Conservation (phyloP, 1,140 invertebrate species). For the Scylla paramamosain region DNA sequence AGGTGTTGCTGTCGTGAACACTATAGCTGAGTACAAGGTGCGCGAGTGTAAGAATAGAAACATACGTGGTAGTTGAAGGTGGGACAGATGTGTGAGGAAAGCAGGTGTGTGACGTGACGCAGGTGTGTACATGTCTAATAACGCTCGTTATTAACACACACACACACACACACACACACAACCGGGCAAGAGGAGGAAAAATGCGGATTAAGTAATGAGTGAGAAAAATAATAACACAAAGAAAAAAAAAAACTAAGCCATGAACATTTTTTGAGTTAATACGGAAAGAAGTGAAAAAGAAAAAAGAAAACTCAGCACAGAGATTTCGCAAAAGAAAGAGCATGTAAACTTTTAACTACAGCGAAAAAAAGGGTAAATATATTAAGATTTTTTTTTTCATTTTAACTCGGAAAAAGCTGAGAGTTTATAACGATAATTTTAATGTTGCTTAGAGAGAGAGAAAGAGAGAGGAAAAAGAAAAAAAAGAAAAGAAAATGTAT, state of each 20-base stretch:
- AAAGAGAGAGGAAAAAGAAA: not conserved
- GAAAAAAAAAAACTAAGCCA: not conserved
- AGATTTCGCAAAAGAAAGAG: not conserved
- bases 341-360: not conserved
- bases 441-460: too few species aligned
- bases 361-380: not conserved
- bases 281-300: not conserved
- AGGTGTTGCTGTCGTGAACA: not conserved
- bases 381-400: not conserved
- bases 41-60: not conserved
- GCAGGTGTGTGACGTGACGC: not conserved
- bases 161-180: not conserved
- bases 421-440: not conserved
- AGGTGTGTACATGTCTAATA: constrained; percentile 13
- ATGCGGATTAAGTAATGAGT: not conserved
- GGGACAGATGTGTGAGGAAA: not conserved
- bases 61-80: not conserved
- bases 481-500: not conserved
- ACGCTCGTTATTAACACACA: not conserved
- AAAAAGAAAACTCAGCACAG: not conserved
- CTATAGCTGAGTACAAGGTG: not conserved
- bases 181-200: not conserved
- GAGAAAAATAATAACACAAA: not conserved
- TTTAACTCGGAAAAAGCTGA: not conserved
- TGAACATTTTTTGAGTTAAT: not conserved